Evolutionary conservation across 2,797 vertebrate genomes (phyloP), one percentile per base, ranked within the genome.

Genomic region (Bradypus variegatus): DNA sequence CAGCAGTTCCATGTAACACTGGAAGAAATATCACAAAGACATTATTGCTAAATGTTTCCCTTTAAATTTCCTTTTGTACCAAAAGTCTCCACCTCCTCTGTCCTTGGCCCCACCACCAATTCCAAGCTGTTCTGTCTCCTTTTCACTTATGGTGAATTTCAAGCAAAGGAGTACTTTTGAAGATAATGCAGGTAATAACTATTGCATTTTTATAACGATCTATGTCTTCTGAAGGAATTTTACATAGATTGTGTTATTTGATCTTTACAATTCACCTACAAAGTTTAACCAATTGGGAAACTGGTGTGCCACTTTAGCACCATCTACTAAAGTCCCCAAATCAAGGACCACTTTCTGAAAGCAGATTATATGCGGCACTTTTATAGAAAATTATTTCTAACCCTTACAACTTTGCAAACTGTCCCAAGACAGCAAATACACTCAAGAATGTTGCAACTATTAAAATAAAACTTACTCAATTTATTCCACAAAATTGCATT

Each of bases 341-440:
- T 94, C 87, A 91, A 94, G 27, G 85, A 90, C 65, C 50, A 88
- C 31, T 90, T 90, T 95, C 88, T 55, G 13, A 77, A 27, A 76
- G 53, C 21, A 92, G 41, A 91, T 64, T 36, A 25, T 48, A 69
- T 23, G 23, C 94, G 25, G 60, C 23, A 41, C 36, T 94, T 95
- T 86, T 79, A 94, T 62, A 86, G 82, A 80, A 94, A 94, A 83
- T 86, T 92, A 93, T 91, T 89, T 88, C 65, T 94, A 94, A 89
- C 41, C 33, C 78, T 38, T 91, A 79, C 60, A 94, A 78, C 77
- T 93, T 86, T 88, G 70, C 45, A 91, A 94, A 72, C 45, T 81
- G n/a, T 88, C 88, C 92, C 89, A 91, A 88, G 89, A 88, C 7
- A 91, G 91, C 67, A 95, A 95, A 94, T 93, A 86, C 58, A 87